Conservation (phyloP, 2,888 invertebrate genomes). For the Proisotoma minuta region DNA sequence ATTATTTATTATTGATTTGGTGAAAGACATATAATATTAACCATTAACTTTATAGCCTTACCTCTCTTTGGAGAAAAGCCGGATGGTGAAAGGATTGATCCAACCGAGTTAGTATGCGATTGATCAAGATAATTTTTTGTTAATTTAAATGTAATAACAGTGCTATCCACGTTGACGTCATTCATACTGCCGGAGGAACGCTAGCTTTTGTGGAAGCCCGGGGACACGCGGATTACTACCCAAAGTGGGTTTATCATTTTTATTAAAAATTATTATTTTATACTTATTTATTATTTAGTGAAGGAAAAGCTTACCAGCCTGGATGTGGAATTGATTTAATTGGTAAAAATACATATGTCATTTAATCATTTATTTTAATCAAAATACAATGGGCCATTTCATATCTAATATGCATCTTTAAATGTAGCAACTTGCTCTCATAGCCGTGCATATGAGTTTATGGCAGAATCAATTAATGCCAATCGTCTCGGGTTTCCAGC, state of each 20-base stretch:
- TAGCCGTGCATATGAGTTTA: conserved; percentile 33
- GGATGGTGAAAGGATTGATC: conserved; percentile 57
- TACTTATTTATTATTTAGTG: not conserved
- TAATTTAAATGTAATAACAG: not conserved
- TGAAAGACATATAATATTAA: too few species aligned
- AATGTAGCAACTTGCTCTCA: conserved; percentile 40
- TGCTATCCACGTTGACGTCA: not conserved
- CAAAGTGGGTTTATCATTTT: not conserved
- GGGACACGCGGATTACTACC: conserved; percentile 23
- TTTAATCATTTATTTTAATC: not conserved
- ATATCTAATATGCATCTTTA: too few species aligned
- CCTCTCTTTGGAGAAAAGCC: conserved; percentile 58
- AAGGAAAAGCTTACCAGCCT: conserved; percentile 41
- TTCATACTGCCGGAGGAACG: conserved; percentile 54
- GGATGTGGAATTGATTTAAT: conserved; percentile 35
- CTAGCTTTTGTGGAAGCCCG: conserved; percentile 60
- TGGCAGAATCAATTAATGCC: conserved; percentile 29
- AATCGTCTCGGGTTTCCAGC: conserved; percentile 26
- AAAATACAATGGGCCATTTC: too few species aligned
- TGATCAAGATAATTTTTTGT: conserved; percentile 58
- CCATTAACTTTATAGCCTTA: too few species aligned
- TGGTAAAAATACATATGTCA: conserved; percentile 4
- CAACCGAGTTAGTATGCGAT: conserved; percentile 66
- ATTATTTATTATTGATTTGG: too few species aligned
- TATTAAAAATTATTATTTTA: too few species aligned